A percentile compares a stretch with the other conserved stretches of the same genome.
Conservation (phyloP, 2,113 vertebrate species). For the Pungitius pungitius region DNA sequence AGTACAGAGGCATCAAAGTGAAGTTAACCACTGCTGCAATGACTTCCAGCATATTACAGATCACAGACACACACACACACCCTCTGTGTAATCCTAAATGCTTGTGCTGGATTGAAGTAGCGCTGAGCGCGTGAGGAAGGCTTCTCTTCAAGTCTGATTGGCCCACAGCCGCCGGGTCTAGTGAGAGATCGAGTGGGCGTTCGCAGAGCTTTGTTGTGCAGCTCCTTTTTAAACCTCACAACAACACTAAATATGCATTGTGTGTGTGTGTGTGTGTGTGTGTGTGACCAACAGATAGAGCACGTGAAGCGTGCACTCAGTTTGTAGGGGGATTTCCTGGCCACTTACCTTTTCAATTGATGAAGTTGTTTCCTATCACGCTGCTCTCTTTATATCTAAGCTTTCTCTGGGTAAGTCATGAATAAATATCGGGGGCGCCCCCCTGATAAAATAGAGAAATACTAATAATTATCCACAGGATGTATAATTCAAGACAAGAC, state of each 20-base stretch:
- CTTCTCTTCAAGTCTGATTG: slow-evolving; percentile 63
- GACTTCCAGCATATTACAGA: slow-evolving; percentile 42
- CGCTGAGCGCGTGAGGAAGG: slow-evolving; percentile 50
- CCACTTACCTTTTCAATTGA: background rate
- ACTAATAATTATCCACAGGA: background rate
- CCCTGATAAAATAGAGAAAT: too few relatives aligned
- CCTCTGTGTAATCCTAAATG: slow-evolving; percentile 62
- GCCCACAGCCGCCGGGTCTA: slow-evolving; percentile 65
- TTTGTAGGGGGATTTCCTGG: slow-evolving; percentile 20
- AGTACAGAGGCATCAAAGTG: slow-evolving; percentile 54
- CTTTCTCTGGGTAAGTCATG: background rate
- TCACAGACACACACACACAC: slow-evolving; percentile 1
- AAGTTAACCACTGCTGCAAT: slow-evolving; percentile 30
- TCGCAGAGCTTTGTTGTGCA: slow-evolving; percentile 62
- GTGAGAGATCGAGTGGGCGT: slow-evolving; percentile 71
- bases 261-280: slow-evolving; percentile 24
- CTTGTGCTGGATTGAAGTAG: slow-evolving; percentile 63
- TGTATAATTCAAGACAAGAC: background rate
- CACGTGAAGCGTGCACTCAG: background rate
- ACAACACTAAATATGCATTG: slow-evolving; percentile 52
- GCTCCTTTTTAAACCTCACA: slow-evolving; percentile 61
- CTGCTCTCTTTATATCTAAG: background rate
- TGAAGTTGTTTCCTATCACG: slow-evolving; percentile 4
- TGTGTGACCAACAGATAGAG: slow-evolving; percentile 14
- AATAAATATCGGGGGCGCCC: background rate